Evolutionary conservation across 2,113 vertebrate genomes (phyloP), one percentile per base, ranked within the genome.

Genomic region (Calidris pugnax): DNA sequence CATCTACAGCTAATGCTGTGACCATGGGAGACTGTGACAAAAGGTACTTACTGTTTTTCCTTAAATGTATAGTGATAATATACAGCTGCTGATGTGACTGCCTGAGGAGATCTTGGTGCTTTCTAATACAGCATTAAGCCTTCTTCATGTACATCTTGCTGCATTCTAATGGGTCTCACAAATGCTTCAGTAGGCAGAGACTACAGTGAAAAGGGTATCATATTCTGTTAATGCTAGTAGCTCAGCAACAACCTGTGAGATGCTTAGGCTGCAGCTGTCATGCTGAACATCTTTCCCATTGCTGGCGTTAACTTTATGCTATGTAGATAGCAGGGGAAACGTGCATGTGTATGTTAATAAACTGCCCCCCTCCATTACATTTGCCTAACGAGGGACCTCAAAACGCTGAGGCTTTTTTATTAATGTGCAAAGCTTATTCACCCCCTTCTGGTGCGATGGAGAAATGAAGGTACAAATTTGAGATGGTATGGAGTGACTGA

Each of bases 101-200:
- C 86, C 94, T 89, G 89, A 95, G 86, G 90, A 93, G 62, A 93
- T 89, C 73, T 73, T 79, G 86, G 62, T 1, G 5, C 57, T 92
- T 93, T 30, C 89, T 76, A 73, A 63, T 57, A 63, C 28, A 91
- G 35, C 45, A 59, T 89, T 91, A 85, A 83, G 67, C 37, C 71
- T 92, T 87, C 84, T 87, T 37, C 74, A 30, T 8, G 57, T 82
- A 79, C 37, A 39, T 85, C 81, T 94, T 91, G 18, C 87, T 87
- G 74, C 84, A 87, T 93, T 87, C 62, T 91, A 95, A 91, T 79
- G 78, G 68, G 45, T 75, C 76, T 95, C 4, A 2, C 74, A 82
- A 94, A 92, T 55, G 89, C 66, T 89, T 79, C 90, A 85, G 80
- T 35, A 79, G 57, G 48, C 89, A 93, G 92, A 91, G 48, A 69